phyloP scores from a whole-genome alignment of 1,140 invertebrate genomes.

The Drosophila burlai region DNA sequence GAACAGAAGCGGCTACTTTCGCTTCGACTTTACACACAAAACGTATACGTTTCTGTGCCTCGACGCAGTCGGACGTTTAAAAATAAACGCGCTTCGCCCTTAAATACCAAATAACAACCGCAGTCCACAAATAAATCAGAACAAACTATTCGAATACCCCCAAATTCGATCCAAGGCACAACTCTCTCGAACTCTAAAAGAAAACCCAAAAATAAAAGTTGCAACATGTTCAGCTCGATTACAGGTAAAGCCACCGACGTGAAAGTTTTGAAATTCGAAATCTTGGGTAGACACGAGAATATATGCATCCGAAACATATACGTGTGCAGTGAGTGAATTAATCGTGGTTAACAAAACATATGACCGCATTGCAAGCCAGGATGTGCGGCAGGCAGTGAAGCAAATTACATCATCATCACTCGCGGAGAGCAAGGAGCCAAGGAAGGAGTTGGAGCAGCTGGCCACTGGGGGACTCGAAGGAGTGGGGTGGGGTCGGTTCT shows the following conservation, averaged over 20 bases:
- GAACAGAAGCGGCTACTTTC: slow-evolving; percentile 44
- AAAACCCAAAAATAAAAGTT: slow-evolving; percentile 42
- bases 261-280: slow-evolving; percentile 68
- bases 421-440: slow-evolving; percentile 2
- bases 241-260: slow-evolving; percentile 72
- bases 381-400: slow-evolving; percentile 10
- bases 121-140: slow-evolving; percentile 34
- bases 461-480: slow-evolving; percentile 15
- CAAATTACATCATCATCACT: slow-evolving; percentile 45
- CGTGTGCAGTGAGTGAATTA: slow-evolving; percentile 32
- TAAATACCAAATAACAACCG: slow-evolving; percentile 48
- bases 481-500: slow-evolving; percentile 6
- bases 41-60: slow-evolving; percentile 72
- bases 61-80: slow-evolving; percentile 73
- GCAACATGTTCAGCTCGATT: slow-evolving; percentile 78
- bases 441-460: slow-evolving; percentile 39
- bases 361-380: slow-evolving; percentile 36
- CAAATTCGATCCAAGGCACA: slow-evolving; percentile 28
- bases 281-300: slow-evolving; percentile 18
- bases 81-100: slow-evolving; percentile 69
- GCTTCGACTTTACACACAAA: slow-evolving; percentile 38
- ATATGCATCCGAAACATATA: slow-evolving; percentile 1
- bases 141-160: slow-evolving; percentile 35
- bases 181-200: slow-evolving; percentile 25
- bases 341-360: slow-evolving; percentile 16